Evolutionary conservation across 2,797 vertebrate species (phyloP), one percentile per base, ranked within the genome.

Genomic region (Acropternis orthonyx): DNA sequence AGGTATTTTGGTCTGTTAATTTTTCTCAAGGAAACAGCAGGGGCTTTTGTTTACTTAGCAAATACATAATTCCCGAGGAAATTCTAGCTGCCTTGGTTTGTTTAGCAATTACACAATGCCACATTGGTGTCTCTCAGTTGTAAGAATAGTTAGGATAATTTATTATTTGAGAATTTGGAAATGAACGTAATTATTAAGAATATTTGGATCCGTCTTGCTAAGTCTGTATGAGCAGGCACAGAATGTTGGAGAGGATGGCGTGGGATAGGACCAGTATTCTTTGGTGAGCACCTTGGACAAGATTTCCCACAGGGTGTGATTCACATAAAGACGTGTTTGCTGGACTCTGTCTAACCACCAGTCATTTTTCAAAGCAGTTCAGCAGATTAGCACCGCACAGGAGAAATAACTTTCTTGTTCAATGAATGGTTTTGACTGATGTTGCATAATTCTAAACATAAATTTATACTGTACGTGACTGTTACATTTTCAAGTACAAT

Each of bases 1-100:
- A 3, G 52, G 41, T 74, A 89, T 85, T 93, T 88, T 66, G n/a
- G 32, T 82, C 80, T 95, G 86, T 94, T 92, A 90, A 89, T 92
- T 94, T 97, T 95, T 97, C 95, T 95, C 92, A 95, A 91, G 94
- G 93, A 96, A 96, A 91, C 44, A 46, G 54, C 20, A 71, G 65
- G 41, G 76, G 19, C 52, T 91, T 87, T 88, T 79, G 37, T 91
- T 94, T 95, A 88, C 75, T 79, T 74, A 89, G 75, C 71, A 93
- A 95, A 91, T 83, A 94, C 39, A 73, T 81, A 0, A 90, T 93
- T 95, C n/a, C 76, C 48, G 77, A 89, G 84, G 88, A 94, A 95
- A 94, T 87, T 77, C 61, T 89, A 92, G 28, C 83, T 89, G 63
- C 46, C 24, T 37, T 54, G 67, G 18, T 94, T 93, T 93, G 77